These are phyloP conservation scores for Lycocorax pyrrhopterus DNA, from an alignment of 2,113 vertebrate genomes.

Conservation along the genomic window DNA sequence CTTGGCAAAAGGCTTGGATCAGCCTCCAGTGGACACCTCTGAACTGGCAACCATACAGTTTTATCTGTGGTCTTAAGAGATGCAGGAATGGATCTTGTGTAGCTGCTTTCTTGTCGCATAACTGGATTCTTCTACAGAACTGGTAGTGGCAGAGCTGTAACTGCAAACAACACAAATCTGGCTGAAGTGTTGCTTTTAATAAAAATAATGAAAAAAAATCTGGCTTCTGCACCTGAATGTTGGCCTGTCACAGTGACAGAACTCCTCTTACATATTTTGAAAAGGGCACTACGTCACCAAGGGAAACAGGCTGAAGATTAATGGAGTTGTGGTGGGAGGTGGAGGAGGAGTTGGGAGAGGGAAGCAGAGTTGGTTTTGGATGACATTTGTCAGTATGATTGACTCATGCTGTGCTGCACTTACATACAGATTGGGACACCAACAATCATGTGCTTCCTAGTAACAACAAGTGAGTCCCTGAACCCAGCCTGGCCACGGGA, in stretches of 20 bases:
- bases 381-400: background rate
- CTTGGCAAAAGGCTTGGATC: background rate
- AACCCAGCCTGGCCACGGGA: background rate
- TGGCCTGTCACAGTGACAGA: background rate
- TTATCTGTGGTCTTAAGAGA: background rate
- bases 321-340: background rate
- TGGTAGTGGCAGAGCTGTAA: background rate
- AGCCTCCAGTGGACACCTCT: background rate
- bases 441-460: background rate
- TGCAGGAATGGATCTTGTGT: accelerated
- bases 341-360: background rate
- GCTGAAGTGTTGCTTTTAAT: background rate
- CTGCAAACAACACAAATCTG: background rate
- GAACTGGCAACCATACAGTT: background rate
- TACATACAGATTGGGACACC: background rate
- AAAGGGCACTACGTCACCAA: background rate
- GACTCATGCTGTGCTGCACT: background rate
- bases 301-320: background rate
- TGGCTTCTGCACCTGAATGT: background rate
- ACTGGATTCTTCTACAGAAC: background rate
- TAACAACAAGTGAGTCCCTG: background rate
- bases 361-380: background rate
- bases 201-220: background rate
- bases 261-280: background rate
- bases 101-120: background rate